Conservation (phyloP, 2,888 invertebrate genomes). For the Standfussiana lucernea region DNA sequence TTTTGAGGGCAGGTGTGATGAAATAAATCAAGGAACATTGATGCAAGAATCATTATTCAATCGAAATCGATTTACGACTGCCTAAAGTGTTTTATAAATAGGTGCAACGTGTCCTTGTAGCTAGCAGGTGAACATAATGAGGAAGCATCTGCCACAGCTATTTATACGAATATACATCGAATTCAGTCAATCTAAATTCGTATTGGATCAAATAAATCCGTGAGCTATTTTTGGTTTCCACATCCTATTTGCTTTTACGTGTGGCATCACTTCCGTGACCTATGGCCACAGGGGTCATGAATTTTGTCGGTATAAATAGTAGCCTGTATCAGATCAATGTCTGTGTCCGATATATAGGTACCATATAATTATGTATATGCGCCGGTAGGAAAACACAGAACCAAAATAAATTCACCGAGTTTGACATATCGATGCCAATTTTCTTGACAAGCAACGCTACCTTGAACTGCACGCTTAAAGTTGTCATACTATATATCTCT, state of each 20-base stretch:
- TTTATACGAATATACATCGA: neutral
- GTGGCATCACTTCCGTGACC: neutral
- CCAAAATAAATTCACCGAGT: no score
- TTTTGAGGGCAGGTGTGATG: neutral
- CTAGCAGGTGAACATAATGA: neutral
- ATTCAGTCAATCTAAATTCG: constrained; percentile 1
- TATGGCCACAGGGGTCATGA: neutral
- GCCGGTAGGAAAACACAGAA: no score
- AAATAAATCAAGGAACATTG: neutral
- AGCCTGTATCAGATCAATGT: no score
- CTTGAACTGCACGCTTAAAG: no score
- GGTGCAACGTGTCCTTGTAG: neutral
- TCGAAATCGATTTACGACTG: neutral
- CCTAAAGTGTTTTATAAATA: constrained; percentile 7
- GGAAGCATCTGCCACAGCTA: neutral
- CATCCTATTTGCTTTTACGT: neutral
- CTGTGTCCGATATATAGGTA: neutral
- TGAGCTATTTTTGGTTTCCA: neutral
- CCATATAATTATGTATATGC: no score
- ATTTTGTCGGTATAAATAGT: neutral
- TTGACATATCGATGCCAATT: no score
- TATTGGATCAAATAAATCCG: neutral
- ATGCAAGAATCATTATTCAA: no score
- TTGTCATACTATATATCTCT: no score
- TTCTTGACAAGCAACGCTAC: no score